Evolutionary conservation across 2,113 vertebrate genomes (phyloP), one percentile per base, ranked within the genome.

Genomic region (Cariama cristata): DNA sequence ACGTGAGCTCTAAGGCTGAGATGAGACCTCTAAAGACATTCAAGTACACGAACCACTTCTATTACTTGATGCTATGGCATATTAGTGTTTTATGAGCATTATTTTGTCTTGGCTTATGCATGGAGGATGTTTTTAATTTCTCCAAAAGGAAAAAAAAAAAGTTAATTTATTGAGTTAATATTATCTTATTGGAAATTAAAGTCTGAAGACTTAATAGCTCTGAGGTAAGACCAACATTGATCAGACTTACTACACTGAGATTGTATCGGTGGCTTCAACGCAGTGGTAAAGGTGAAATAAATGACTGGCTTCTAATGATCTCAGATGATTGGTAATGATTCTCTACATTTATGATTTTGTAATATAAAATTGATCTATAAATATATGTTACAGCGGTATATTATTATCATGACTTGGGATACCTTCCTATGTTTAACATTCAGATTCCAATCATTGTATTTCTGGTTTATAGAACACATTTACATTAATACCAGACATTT

Each of bases 31-130:
- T 79, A 50, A 44, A 68, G 11, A 6, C 33, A 27, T 33, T 38
- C 40, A n/a, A 15, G 35, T 7, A 17, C 33, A 23, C 0, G 9
- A 44, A 24, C 5, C 22, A 2, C 14, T 76, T 63, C 52, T 68
- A 12, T 33, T 44, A 17, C 60, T 63, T 1, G 7, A n/a, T 9
- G 0, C 38, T 27, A 1, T 27, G 66, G 24, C 9, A 2, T 14
- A 6, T 28, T 5, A 10, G 24, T 42, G 26, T 12, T 74, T 76
- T 42, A 28, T 45, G 30, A 11, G 15, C 20, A 88, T 82, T 86
- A 15, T 59, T 67, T 88, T 32, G 20, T 28, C 22, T 79, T 63
- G n/a, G 12, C 18, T 69, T 76, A 30, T 23, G 9, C 14, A 12
- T 24, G 4, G 27, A 45, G 5, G 22, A 18, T 40, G 9, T 14